These are phyloP conservation scores for Dicentrarchus labrax DNA, from an alignment of 2,113 vertebrate genomes.

Conservation along the genomic window DNA sequence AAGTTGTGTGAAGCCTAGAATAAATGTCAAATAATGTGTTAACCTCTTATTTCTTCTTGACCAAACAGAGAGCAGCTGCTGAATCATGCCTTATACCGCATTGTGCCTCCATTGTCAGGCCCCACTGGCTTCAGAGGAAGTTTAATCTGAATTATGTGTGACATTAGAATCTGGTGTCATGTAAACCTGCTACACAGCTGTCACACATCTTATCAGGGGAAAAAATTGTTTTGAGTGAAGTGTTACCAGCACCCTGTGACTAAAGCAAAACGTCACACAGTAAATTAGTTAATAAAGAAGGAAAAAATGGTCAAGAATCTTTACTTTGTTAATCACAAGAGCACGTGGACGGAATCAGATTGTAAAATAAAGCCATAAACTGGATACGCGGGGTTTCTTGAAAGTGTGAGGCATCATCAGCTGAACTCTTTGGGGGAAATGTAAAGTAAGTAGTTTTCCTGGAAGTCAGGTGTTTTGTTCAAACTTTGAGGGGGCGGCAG, in stretches of 20 bases:
- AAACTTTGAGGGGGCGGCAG: constrained; percentile 44
- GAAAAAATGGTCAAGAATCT: background rate
- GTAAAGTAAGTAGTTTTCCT: constrained; percentile 58
- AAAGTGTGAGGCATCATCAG: constrained; percentile 43
- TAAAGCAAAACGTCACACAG: background rate
- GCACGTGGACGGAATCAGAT: background rate
- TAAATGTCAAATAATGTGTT: too few species aligned
- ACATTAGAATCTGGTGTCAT: background rate
- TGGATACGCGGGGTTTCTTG: background rate
- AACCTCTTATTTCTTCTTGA: too few species aligned
- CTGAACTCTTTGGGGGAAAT: constrained; percentile 33
- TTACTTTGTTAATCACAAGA: background rate
- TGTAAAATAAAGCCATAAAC: background rate
- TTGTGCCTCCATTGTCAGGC: background rate
- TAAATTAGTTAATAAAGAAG: background rate
- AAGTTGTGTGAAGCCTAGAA: background rate
- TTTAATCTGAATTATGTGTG: background rate
- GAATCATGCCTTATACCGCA: too few species aligned
- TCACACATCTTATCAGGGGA: background rate
- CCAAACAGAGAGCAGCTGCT: background rate
- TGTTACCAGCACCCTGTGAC: background rate
- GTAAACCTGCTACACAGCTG: background rate
- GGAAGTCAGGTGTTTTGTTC: constrained; percentile 71
- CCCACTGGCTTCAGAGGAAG: background rate
- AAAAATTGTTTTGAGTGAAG: too few species aligned